Percentiles rank a stretch among this genome's conserved stretches.
Evolutionary conservation across 2,888 invertebrate genomes (phyloP).

Genomic region (Lasioglossum calceatum): DNA sequence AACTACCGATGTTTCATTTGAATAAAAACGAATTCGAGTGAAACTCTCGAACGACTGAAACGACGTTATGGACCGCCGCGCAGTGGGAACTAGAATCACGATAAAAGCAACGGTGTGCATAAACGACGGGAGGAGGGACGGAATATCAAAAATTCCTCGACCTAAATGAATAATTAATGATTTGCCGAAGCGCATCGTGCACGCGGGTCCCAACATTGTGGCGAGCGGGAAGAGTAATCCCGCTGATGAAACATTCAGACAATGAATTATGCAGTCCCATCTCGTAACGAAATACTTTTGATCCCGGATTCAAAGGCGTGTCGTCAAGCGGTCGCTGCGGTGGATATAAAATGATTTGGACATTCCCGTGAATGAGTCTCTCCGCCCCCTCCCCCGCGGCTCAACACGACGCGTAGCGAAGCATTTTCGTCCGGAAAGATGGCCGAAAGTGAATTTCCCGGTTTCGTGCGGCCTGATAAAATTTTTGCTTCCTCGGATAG

Average conservation of each 20-base stretch:
- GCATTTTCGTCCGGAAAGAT: not conserved
- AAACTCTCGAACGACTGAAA: not conserved
- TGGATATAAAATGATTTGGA: conserved; percentile 47
- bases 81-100: not conserved
- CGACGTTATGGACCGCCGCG: not conserved
- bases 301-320: conserved; percentile 49
- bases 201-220: conserved; percentile 33
- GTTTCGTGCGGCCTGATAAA: not conserved
- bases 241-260: conserved; percentile 59
- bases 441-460: not conserved
- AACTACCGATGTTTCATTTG: not conserved
- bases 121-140: not conserved
- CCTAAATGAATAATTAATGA: conserved; percentile 56
- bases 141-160: conserved; percentile 41
- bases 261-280: conserved; percentile 58
- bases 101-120: not conserved
- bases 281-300: conserved; percentile 57
- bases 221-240: conserved; percentile 42
- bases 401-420: not conserved
- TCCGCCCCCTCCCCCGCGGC: not conserved
- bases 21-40: not conserved
- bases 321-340: conserved; percentile 20
- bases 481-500: too few relatives aligned
- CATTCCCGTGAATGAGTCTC: conserved; percentile 28
- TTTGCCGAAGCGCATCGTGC: conserved; percentile 14